These are phyloP conservation scores for Halichoeres trimaculatus DNA, from an alignment of 2,113 vertebrate genomes.

Conservation along the genomic window DNA sequence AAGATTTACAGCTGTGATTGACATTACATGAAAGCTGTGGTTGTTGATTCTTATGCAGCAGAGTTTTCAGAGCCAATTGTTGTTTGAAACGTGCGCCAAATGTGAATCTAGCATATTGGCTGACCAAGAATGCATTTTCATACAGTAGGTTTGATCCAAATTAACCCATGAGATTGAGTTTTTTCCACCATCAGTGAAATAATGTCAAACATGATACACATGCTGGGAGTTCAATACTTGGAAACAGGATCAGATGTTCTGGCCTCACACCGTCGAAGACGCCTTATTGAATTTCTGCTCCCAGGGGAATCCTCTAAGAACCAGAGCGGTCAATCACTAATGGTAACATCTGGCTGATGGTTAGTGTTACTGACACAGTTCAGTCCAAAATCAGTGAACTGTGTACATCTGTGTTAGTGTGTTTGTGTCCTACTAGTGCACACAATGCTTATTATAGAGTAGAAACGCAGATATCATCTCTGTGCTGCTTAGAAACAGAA, in stretches of 20 bases:
- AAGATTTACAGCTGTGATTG: not conserved
- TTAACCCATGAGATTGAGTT: not conserved
- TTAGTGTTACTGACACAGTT: slow-evolving; percentile 39
- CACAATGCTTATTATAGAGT: not conserved
- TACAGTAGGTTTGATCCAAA: not conserved
- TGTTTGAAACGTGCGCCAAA: not conserved
- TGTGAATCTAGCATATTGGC: too few species aligned
- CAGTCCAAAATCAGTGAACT: slow-evolving; percentile 14
- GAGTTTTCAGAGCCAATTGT: too few species aligned
- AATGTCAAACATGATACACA: slow-evolving; percentile 48
- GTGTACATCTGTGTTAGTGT: not conserved
- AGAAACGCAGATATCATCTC: slow-evolving; percentile 1
- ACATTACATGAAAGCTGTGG: not conserved
- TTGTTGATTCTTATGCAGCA: too few species aligned
- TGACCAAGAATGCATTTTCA: slow-evolving; percentile 6
- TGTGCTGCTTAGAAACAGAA: slow-evolving; percentile 23
- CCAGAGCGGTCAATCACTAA: slow-evolving; percentile 62
- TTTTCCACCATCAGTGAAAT: slow-evolving; percentile 17
- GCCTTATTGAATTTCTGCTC: slow-evolving; percentile 42
- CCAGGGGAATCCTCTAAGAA: slow-evolving; percentile 51
- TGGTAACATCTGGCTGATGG: slow-evolving; percentile 65
- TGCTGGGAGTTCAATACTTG: slow-evolving; percentile 12
- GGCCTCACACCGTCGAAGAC: slow-evolving; percentile 27
- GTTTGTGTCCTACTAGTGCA: not conserved
- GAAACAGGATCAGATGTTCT: slow-evolving; percentile 42